Evolutionary conservation across 2,113 vertebrate species (phyloP), one percentile per base, ranked within the genome.

Genomic region (Oncorhynchus mykiss): DNA sequence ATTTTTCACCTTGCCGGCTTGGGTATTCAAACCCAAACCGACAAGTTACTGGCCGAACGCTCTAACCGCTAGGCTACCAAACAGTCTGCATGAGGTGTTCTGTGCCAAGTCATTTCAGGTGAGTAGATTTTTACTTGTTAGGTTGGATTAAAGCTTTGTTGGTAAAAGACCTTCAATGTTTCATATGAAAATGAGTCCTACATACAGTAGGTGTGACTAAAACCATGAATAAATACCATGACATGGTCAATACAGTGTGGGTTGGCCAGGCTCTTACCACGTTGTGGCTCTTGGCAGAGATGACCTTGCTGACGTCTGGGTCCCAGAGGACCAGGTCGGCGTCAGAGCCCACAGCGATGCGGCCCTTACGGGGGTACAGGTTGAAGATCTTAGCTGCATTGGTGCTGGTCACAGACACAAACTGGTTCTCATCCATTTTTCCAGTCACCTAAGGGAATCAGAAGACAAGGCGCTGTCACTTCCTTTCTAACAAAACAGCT

Each of bases 401-500:
- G 68, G 98, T 99, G 92, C 98, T 99, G 87, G 97, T 99, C 88
- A 99, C 97, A 2, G 97, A 93, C 49, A 99, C 97, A 92, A 99
- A 99, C 91, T 99, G 97, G 90, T 99, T 99, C 90, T 99, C 97
- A 0, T 99, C 98, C 98, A 99, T 99, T 89, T 99, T 99, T 0
- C 98, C 98, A 66, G 97, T 96, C 77, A 97, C 97, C 98, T 99
- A 73, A 76, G n/a, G 27, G n/a, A 20, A 11, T 82, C 22, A 24
- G 31, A 59, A 3, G 27, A 64, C 2, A 27, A 49, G 0, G 24
- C 7, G 20, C 7, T n/a, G n/a, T 22, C 20, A 8, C n/a, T 62
- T 13, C 20, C 59, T 62, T 5, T 24, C n/a, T n/a, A n/a, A 62
- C n/a, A 22, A n/a, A 62, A 62, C 59, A 62, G 20, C 59, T 62